Percentiles rank a stretch among this genome's conserved stretches.
phyloP scores from a whole-genome alignment of 2,888 invertebrate genomes.

The Heliconius aoede region DNA sequence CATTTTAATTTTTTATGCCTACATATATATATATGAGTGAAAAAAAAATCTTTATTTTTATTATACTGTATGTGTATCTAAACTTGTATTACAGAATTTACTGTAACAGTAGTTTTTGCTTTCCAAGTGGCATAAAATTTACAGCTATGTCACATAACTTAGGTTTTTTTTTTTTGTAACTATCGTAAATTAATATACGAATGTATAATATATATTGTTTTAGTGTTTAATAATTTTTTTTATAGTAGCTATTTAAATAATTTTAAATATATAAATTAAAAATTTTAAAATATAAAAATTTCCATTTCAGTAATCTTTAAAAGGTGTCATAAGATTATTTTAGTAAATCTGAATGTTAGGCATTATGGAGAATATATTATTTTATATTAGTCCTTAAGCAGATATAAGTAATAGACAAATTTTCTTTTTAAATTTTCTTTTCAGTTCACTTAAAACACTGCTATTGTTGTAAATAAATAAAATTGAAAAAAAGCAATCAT shows the following conservation, averaged over 20 bases:
- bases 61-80: neutral
- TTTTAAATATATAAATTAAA: no score
- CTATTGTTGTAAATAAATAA: slow-evolving; percentile 16
- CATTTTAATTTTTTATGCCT: neutral
- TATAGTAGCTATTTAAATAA: no score
- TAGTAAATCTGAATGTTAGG: slow-evolving; percentile 14
- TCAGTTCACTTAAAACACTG: neutral
- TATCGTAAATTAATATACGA: slow-evolving; percentile 2
- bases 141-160: neutral
- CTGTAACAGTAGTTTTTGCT: slow-evolving; percentile 4
- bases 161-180: slow-evolving; percentile 5
- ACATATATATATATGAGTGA: neutral
- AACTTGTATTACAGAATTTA: neutral
- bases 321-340: neutral
- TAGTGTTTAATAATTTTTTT: slow-evolving; percentile 5
- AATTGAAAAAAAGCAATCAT: neutral
- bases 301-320: neutral
- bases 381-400: neutral
- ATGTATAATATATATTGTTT: slow-evolving; percentile 1
- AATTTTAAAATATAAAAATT: no score
- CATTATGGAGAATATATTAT: slow-evolving; percentile 7
- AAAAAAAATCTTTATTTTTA: neutral
- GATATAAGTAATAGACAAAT: neutral
- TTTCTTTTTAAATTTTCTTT: no score
- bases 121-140: neutral